Base-by-base conservation (phyloP, 2,888 invertebrate species). In the Leucozona laternaria region DNA sequence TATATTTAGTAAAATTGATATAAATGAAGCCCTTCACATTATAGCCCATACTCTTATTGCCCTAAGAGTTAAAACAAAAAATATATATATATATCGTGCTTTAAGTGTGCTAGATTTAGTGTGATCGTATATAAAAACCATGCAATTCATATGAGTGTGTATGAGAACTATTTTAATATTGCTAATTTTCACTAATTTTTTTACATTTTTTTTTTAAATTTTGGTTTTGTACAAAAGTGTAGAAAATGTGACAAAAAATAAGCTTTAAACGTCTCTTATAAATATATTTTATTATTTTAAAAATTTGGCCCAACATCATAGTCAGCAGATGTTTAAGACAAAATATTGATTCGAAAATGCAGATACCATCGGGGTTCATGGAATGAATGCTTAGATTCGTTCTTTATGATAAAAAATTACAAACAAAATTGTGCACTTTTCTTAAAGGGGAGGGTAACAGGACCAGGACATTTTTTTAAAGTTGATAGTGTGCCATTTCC, bases 101-200 rank as follows among this genome's bases (percentile, higher is more conserved):
- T 86, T 86, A 75, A 55, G 79, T 86, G 86, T 86, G 82, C 75
- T 86, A 86, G 81, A 58, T 55, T 72, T 72, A 85, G 60, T 62
- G 62, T 81, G 72, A 70, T 58, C 70, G 86, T 71, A 73, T 64
- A n/a, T 57, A 64, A 48, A 34, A 43, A n/a, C 15, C 43, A 43
- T n/a, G 7, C 2, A 58, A 82, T 25, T 48, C 17, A 20, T 37
- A 6, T 58, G 15, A 53, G 48, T 48, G 25, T 64, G 28, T 64
- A 11, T 20, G 48, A 48, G 11, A 28, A n/a, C n/a, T 43, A 43
- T 40, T 40, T 43, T 43, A n/a, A n/a, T 7, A 43, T 40, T 15
- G 15, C 7, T n/a, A 2, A 40, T 25, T 58, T 66, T 50, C 17
- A 2, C 2, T 17, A 2, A 11, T 13, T 58, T 55, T 43, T 11